A percentile compares a stretch with the other conserved stretches of the same genome.
phyloP scores from a whole-genome alignment of 2,113 vertebrate species.

The Limanda limanda region DNA sequence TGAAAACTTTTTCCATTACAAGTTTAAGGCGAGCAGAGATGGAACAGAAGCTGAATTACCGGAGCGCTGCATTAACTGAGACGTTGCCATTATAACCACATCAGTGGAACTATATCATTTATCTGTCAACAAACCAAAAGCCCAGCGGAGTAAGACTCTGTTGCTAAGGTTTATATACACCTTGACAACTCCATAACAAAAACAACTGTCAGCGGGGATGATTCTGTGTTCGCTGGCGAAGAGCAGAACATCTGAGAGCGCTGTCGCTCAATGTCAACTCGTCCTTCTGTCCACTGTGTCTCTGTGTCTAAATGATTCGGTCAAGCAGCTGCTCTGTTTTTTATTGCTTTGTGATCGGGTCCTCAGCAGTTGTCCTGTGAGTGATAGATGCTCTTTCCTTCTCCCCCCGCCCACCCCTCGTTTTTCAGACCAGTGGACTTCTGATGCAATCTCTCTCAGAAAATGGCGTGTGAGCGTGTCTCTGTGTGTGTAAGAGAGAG shows the following conservation, averaged over 20 bases:
- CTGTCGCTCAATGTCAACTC: conserved; percentile 54
- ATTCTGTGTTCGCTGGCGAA: not conserved
- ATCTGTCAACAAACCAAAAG: conserved; percentile 50
- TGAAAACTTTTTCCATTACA: conserved; percentile 58
- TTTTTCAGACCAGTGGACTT: conserved; percentile 29
- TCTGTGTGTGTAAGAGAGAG: not conserved
- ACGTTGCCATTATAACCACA: conserved; percentile 49
- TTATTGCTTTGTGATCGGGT: conserved; percentile 50
- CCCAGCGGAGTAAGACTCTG: conserved; percentile 19
- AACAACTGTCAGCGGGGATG: conserved; percentile 50
- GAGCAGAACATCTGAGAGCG: conserved; percentile 11
- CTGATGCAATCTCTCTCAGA: conserved; percentile 15
- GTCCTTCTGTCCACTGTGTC: conserved; percentile 43
- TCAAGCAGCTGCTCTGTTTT: conserved; percentile 53
- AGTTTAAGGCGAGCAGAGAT: conserved; percentile 46
- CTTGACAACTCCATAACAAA: conserved; percentile 45
- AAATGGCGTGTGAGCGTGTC: not conserved
- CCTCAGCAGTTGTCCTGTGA: conserved; percentile 53
- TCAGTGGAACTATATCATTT: conserved; percentile 54
- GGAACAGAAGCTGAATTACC: conserved; percentile 45
- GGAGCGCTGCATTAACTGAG: conserved; percentile 46
- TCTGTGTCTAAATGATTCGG: conserved; percentile 58
- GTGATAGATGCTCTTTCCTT: conserved; percentile 47
- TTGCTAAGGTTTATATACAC: conserved; percentile 23
- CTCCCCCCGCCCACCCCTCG: conserved; percentile 20